phyloP scores from a whole-genome alignment of 2,797 vertebrate genomes.

The Oophaga sylvatica region DNA sequence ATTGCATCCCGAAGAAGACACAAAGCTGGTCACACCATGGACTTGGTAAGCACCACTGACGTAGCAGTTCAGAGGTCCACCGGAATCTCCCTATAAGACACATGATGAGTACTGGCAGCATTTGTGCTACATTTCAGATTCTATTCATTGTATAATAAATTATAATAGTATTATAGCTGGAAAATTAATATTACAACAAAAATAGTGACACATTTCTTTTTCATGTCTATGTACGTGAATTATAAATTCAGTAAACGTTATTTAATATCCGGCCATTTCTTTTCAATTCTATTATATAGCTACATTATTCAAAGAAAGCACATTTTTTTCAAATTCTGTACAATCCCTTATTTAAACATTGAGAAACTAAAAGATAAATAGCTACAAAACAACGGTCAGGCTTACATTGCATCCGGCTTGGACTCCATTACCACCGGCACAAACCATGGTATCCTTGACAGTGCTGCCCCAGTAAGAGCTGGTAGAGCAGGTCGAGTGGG shows the following conservation, averaged over 20 bases:
- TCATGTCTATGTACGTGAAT: background rate
- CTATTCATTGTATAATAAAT: background rate
- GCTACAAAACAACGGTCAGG: background rate
- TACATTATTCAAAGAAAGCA: background rate
- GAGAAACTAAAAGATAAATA: background rate
- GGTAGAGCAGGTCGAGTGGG: conserved; percentile 77
- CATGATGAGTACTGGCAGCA: background rate
- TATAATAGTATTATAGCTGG: background rate
- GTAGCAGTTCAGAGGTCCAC: conserved; percentile 85
- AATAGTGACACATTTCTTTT: background rate
- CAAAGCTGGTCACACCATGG: conserved; percentile 90
- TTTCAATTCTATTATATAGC: background rate
- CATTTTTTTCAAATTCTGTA: background rate
- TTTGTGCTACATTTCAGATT: background rate
- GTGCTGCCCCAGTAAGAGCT: conserved; percentile 83
- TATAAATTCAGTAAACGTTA: background rate
- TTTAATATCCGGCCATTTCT: background rate
- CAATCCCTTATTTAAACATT: background rate
- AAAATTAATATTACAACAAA: background rate
- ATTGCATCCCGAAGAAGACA: conserved; percentile 83
- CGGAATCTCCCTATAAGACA: conserved; percentile 84
- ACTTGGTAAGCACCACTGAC: conserved; percentile 79
- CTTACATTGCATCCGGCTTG: conserved; percentile 84
- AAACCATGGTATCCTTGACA: conserved; percentile 86
- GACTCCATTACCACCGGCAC: conserved; percentile 79